phyloP scores from a whole-genome alignment of 1,140 invertebrate genomes.

The Leptopilina clavipes region DNA sequence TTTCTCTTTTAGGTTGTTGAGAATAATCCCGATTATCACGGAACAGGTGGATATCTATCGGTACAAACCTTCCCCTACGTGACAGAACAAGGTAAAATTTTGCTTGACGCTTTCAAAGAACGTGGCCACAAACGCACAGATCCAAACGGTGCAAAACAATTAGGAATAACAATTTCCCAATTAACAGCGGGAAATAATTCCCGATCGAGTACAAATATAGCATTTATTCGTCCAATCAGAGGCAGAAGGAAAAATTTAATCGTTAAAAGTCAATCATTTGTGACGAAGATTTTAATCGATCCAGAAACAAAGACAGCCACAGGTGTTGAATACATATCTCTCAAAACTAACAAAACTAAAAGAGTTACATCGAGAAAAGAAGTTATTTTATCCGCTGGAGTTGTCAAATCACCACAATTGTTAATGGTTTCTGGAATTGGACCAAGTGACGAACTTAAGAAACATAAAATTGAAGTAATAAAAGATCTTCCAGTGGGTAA shows the following conservation, averaged over 20 bases:
- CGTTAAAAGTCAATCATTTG: conserved; percentile 80
- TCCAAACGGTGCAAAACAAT: too few species aligned
- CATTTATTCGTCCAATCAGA: conserved; percentile 81
- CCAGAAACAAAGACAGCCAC: conserved; percentile 78
- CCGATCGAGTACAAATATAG: conserved; percentile 81
- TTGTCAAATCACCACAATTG: too few species aligned
- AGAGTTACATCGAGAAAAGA: background rate
- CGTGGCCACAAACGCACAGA: too few species aligned
- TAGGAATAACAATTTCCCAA: too few species aligned
- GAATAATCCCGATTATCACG: too few species aligned
- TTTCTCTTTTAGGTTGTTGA: too few species aligned
- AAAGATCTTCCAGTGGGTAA: background rate
- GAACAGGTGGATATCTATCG: too few species aligned
- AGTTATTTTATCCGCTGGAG: background rate
- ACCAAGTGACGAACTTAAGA: background rate
- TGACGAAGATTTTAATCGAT: conserved; percentile 83
- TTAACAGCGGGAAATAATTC: conserved; percentile 58
- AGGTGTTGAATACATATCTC: conserved; percentile 64
- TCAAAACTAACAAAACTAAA: background rate
- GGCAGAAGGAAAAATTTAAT: conserved; percentile 81
- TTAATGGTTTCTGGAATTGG: background rate
- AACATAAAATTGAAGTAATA: background rate
- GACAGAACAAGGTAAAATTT: too few species aligned
- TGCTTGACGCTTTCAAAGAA: too few species aligned
- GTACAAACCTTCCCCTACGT: too few species aligned